Conservation (phyloP, 2,797 vertebrate genomes). For the Numenius phaeopus region DNA sequence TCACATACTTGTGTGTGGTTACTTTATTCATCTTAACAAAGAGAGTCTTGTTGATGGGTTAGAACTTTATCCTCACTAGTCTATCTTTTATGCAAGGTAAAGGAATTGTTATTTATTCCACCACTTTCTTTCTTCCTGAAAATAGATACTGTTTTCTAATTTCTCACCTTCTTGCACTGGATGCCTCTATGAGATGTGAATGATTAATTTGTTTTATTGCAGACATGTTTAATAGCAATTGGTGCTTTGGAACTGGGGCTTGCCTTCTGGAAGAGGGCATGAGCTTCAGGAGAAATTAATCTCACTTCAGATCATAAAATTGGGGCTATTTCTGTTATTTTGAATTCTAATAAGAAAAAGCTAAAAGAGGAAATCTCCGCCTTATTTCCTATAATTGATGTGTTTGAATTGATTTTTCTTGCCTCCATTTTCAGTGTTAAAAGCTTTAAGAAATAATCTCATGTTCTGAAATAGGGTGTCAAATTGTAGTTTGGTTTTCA, state of each 20-base stretch:
- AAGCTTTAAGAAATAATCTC: not conserved
- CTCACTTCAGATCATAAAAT: not conserved
- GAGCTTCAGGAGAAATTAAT: not conserved
- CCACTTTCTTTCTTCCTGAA: not conserved
- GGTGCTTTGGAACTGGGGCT: not conserved
- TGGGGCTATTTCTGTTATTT: not conserved
- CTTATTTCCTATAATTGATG: not conserved
- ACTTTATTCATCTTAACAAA: not conserved
- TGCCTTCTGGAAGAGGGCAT: not conserved
- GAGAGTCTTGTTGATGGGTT: not conserved
- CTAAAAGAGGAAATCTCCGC: not conserved
- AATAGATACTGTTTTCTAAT: not conserved
- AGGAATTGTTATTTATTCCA: not conserved
- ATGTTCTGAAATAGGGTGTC: not conserved
- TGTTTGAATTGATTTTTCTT: not conserved
- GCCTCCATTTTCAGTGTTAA: not conserved
- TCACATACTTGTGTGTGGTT: not conserved
- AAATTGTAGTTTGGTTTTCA: conserved; percentile 25
- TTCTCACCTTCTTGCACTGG: not conserved
- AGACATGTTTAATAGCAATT: not conserved
- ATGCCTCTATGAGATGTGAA: not conserved
- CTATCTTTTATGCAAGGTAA: not conserved
- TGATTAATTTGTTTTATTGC: not conserved
- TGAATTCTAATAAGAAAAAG: not conserved
- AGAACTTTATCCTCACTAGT: not conserved